A percentile compares a stretch with the other conserved stretches of the same genome.
phyloP scores from a whole-genome alignment of 1,140 invertebrate genomes.

The Musca vetustissima region DNA sequence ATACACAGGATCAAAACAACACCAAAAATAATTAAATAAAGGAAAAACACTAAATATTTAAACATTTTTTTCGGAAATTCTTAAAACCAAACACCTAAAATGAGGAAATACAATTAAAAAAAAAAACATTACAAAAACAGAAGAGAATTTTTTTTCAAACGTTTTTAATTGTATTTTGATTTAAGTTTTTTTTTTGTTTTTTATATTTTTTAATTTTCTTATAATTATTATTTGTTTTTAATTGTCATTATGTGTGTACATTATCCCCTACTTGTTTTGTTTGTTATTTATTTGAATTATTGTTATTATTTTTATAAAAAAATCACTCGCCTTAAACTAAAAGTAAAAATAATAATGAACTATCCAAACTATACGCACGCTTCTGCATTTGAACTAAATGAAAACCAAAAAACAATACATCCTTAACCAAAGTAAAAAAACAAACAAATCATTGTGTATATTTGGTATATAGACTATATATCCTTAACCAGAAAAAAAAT shows the following conservation, averaged over 20 bases:
- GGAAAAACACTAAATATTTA: slow-evolving; percentile 26
- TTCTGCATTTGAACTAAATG: slow-evolving; percentile 42
- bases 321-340: slow-evolving; percentile 33
- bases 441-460: too few relatives aligned
- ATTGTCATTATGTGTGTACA: slow-evolving; percentile 19
- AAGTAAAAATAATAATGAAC: slow-evolving; percentile 25
- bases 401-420: background rate
- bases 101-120: too few relatives aligned
- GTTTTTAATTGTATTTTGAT: too few relatives aligned
- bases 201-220: slow-evolving; percentile 28
- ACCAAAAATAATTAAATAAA: too few relatives aligned
- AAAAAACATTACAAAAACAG: slow-evolving; percentile 13
- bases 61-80: background rate
- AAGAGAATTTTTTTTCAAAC: background rate
- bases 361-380: slow-evolving; percentile 51
- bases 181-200: too few relatives aligned
- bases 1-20: background rate
- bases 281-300: slow-evolving; percentile 36
- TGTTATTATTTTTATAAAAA: slow-evolving; percentile 35
- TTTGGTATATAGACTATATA: too few relatives aligned
- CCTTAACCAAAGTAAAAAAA: too few relatives aligned
- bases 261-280: slow-evolving; percentile 1
- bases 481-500: too few relatives aligned
- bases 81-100: slow-evolving; percentile 5
- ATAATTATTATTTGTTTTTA: slow-evolving; percentile 28